Base-by-base conservation (phyloP, 2,113 vertebrate genomes). In the Calidris pygmaea region DNA sequence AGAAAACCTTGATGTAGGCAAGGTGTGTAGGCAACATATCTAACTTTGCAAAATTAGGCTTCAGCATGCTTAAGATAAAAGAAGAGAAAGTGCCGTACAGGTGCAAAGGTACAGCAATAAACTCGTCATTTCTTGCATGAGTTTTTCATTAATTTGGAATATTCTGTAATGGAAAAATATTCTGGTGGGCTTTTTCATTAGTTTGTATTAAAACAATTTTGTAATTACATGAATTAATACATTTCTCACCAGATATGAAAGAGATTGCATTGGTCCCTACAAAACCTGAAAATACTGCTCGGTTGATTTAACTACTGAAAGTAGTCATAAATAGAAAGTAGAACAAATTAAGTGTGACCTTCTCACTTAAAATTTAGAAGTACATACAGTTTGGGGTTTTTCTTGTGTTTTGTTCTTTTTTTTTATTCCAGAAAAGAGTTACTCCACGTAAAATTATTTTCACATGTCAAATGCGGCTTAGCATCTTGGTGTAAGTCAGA, bases 241-340 rank as follows among this genome's bases (percentile, higher is more conserved):
- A 39, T 43, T 74, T 70, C 68, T 72, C 67, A 65, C 35, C 27
- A 91, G 70, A 53, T 93, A 65, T 37, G 11, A 77, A 41, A 94
- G 34, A 89, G 47, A 43, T 55, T 79, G 85, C 32, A 74, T 13
- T 79, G 45, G 60, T 94, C 84, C 66, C 74, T 79, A 76, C 35
- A 90, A 93, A 97, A 97, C 27, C 35, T 39, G 39, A 94, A 95
- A 89, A 56, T 66, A 93, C n/a, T 75, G 71, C 17, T 62, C 41
- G 81, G 65, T 67, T 92, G 82, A 76, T 35, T 67, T 90, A 89
- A 16, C 45, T 84, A 59, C 48, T 91, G 53, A 95, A 97, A 63
- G 66, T 41, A 92, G 77, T 50, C 52, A 72, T 62, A 89, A 80
- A 52, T 11, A 63, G 70, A 84, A 95, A 95, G 24, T 82, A 48